Evolutionary conservation across 1,140 invertebrate species (phyloP).

Genomic region (Zelostemma sp.): DNA sequence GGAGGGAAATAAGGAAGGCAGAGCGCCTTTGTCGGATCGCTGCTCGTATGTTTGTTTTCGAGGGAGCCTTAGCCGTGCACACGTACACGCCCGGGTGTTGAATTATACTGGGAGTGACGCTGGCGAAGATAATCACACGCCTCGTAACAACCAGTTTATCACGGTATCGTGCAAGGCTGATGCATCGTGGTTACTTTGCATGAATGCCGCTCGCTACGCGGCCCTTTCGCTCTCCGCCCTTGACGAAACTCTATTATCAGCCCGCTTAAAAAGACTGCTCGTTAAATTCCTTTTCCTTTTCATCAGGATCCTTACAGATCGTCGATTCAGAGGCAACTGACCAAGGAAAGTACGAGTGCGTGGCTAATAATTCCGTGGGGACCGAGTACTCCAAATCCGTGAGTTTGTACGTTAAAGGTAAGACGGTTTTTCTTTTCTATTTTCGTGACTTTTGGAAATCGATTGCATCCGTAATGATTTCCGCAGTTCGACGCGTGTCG

Average conservation of each 20-base stretch:
- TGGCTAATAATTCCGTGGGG: constrained; percentile 90
- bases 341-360: constrained; percentile 94
- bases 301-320: constrained; percentile 92
- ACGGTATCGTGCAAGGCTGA: constrained; percentile 57
- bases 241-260: constrained; percentile 38
- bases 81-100: constrained; percentile 24
- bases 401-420: constrained; percentile 95
- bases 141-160: constrained; percentile 60
- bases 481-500: constrained; percentile 90
- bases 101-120: constrained; percentile 61
- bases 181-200: constrained; percentile 57
- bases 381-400: constrained; percentile 94
- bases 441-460: background rate
- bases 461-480: background rate
- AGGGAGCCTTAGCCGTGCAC: constrained; percentile 18
- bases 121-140: constrained; percentile 60
- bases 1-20: constrained; percentile 24
- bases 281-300: constrained; percentile 21
- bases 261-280: background rate
- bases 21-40: constrained; percentile 29
- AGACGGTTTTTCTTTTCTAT: constrained; percentile 44
- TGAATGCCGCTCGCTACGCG: constrained; percentile 42
- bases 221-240: constrained; percentile 36
- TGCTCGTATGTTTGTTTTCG: constrained; percentile 48
- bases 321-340: constrained; percentile 89